Base-by-base conservation (phyloP, 2,113 vertebrate genomes). In the Paramormyrops kingsleyae region DNA sequence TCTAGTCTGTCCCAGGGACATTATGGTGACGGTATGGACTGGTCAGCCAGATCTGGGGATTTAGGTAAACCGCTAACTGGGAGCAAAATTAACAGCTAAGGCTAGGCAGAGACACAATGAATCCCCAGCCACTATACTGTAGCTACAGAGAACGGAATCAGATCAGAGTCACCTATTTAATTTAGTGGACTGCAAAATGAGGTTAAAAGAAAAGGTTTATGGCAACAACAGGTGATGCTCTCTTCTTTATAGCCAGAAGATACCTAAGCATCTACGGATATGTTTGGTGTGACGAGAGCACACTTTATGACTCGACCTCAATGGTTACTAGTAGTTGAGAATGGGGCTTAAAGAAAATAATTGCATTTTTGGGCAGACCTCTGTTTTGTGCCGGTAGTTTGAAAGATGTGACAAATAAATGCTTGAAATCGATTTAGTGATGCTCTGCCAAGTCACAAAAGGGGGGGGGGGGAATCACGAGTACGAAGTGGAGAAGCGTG, bases 31-130 rank as follows among this genome's bases (percentile, higher is more conserved):
- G 91, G 91, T 92, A 90, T 77, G 92, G 89, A 80, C 19, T 83
- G 93, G 89, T 47, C 90, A 91, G 92, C 83, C 94, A 93, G 94
- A 93, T 93, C 88, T 93, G 83, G 84, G 89, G 93, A 93, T 91
- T 91, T 91, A 90, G 90, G 90, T 89, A 87, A 90, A 92, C 90
- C 91, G 92, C 91, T 92, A 93, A 92, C 92, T 94, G 94, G 90
- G 92, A 80, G 80, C 89, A 86, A 92, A 92, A 91, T 91, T 39
- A 88, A 91, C 83, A 56, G 49, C 86, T 49, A 46, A 44, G 83
- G 88, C 21, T 88, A 5, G 42, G 89, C 31, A 46, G 80, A 46
- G 53, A 42, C 6, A 35, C 35, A 89, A 88, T 83, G 88, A 66
- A 86, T 85, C 70, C 42, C 85, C 12, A 52, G 85, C 24, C 49